Evolutionary conservation across 2,113 vertebrate genomes (phyloP), one percentile per base, ranked within the genome.

Genomic region (Balaeniceps rex): DNA sequence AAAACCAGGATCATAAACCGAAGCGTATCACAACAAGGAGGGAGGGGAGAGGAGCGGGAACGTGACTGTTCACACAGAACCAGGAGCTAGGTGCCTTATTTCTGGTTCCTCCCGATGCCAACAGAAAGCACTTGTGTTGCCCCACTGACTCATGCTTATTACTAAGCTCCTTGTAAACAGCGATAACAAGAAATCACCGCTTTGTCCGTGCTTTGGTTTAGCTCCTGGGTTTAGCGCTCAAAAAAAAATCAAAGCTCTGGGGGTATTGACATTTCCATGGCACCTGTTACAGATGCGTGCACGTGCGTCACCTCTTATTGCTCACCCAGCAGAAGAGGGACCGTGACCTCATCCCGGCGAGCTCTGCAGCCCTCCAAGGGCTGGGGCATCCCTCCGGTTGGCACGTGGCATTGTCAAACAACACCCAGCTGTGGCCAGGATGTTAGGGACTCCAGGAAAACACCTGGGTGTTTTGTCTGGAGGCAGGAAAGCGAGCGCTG

Each of bases 241-340:
- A 54, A 68, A 68, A 68, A 49, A 8, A 49, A 60, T 13, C 24
- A 70, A 38, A 92, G 12, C 79, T 70, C 57, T 47, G 26, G 12
- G 13, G 14, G 2, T 51, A 55, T 3, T n/a, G 61, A 46, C 11
- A 60, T 36, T 63, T 60, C 69, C 2, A 2, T 4, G 1, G 74
- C 34, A 23, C 46, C 28, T 18, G 23, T 17, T 29, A 12, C 9
- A 58, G 23, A 46, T 6, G 31, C 0, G 0, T 19, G 19, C 49
- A 28, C 1, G 1, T 33, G 15, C 4, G 2, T 78, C 12, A 5
- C 34, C 63, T 75, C 55, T 87, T 61, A 19, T 1, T 88, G 66
- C 26, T 93, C 28, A 29, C 21, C 23, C 26, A 55, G 28, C 44
- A 60, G 44, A 61, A 69, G 3, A 6, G 4, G 46, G 54, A 58